Evolutionary conservation across 2,888 invertebrate genomes (phyloP).

Genomic region (Cryptosula pallasiana): DNA sequence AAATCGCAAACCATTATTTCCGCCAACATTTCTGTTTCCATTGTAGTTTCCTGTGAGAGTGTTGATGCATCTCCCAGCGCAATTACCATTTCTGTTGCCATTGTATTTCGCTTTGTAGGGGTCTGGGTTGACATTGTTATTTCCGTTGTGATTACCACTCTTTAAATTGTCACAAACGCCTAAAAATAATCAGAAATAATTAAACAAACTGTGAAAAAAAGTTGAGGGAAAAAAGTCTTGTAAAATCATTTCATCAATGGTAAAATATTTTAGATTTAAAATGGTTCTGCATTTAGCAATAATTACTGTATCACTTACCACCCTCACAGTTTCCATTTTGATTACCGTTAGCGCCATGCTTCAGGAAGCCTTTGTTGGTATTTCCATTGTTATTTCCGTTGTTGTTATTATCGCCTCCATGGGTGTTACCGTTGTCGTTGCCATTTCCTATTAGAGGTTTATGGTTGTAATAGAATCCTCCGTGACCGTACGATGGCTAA

Average conservation of each 20-base stretch:
- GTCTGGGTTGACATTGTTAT: background rate
- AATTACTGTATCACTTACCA: background rate
- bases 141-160: background rate
- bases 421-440: background rate
- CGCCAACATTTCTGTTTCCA: background rate
- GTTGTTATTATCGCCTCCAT: background rate
- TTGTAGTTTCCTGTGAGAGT: background rate
- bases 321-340: background rate
- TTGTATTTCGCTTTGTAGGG: background rate
- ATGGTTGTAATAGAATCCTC: background rate
- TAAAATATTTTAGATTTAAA: no score
- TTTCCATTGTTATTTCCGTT: slow-evolving; percentile 6
- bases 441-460: background rate
- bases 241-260: no score
- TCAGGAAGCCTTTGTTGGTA: background rate
- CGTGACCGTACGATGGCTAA: background rate
- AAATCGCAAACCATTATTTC: background rate
- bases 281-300: background rate
- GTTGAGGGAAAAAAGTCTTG: no score
- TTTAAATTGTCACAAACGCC: no score
- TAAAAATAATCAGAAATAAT: no score
- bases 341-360: background rate
- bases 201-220: no score
- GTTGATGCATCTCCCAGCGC: background rate
- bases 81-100: slow-evolving; percentile 8